Evolutionary conservation across 2,797 vertebrate species (phyloP).

Genomic region (Eupleurogrammus muticus): DNA sequence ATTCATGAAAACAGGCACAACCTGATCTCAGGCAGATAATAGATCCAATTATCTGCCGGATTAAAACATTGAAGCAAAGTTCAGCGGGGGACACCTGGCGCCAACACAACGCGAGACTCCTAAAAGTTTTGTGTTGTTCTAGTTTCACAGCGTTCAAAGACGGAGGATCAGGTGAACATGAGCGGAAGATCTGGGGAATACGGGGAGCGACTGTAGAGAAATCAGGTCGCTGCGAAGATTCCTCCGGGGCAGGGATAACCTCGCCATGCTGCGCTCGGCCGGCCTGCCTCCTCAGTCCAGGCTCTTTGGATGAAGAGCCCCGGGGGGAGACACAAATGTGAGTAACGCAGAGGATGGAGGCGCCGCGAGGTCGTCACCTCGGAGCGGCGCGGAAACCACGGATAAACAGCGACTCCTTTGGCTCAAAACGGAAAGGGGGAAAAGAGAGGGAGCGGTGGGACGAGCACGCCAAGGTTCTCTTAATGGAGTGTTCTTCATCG

Average conservation of each 20-base stretch:
- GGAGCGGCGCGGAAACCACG: conserved; percentile 12
- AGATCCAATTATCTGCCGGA: conserved; percentile 57
- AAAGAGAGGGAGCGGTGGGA: conserved; percentile 28
- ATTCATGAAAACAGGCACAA: conserved; percentile 38
- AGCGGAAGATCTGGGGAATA: conserved; percentile 53
- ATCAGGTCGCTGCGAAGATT: conserved; percentile 72
- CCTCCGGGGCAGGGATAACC: conserved; percentile 76
- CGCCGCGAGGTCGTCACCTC: conserved; percentile 48
- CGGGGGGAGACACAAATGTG: conserved; percentile 63
- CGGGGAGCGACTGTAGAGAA: conserved; percentile 51
- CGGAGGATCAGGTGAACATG: conserved; percentile 62
- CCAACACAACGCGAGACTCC: conserved; percentile 5
- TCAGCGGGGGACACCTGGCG: conserved; percentile 25
- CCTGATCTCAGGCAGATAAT: conserved; percentile 49
- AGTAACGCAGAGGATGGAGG: conserved; percentile 59
- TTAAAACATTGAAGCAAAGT: conserved; percentile 46
- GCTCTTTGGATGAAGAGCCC: conserved; percentile 65
- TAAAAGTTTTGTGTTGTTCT: conserved; percentile 12
- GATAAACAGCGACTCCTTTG: conserved; percentile 30
- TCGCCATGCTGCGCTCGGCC: conserved; percentile 60
- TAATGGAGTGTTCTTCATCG: conserved; percentile 41
- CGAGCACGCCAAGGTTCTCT: not conserved
- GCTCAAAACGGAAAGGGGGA: conserved; percentile 32
- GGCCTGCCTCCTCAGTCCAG: conserved; percentile 58
- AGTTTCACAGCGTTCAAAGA: conserved; percentile 24